These are phyloP conservation scores for Lepidonotus clava DNA, from an alignment of 2,888 invertebrate species.

Conservation along the genomic window DNA sequence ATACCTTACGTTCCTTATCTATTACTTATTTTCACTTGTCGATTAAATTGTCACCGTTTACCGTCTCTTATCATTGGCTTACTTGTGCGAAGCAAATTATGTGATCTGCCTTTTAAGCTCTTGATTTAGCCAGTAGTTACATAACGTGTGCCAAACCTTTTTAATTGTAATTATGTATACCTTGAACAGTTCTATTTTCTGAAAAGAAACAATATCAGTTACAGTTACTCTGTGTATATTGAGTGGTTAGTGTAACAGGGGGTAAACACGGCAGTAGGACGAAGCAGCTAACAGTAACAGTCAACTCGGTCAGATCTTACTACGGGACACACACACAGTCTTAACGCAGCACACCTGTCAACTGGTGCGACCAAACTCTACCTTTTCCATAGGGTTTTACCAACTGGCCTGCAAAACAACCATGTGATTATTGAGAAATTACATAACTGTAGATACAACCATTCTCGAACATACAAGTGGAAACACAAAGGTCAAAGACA, in stretches of 20 bases:
- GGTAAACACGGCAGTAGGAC: not conserved
- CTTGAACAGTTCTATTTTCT: not conserved
- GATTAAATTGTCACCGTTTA: too few relatives aligned
- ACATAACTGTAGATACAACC: too few relatives aligned
- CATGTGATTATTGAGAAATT: too few relatives aligned
- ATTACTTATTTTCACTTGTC: too few relatives aligned
- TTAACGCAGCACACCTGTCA: not conserved
- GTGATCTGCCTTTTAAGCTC: too few relatives aligned
- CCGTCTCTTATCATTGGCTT: too few relatives aligned
- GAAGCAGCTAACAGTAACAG: not conserved
- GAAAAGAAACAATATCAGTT: not conserved
- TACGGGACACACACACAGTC: not conserved
- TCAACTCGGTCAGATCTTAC: not conserved
- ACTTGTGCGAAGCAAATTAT: too few relatives aligned
- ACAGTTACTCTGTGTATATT: not conserved
- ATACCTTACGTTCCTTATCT: too few relatives aligned
- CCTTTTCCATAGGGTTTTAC: constrained; percentile 9
- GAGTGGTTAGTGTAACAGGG: not conserved
- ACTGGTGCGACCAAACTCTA: constrained; percentile 11
- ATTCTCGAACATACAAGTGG: too few relatives aligned
- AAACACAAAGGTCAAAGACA: too few relatives aligned
- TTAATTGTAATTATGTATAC: not conserved
- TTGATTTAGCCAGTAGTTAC: too few relatives aligned
- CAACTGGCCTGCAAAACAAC: constrained; percentile 13
- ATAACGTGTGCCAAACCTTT: too few relatives aligned